A percentile compares a stretch with the other conserved stretches of the same genome.
Evolutionary conservation across 2,888 invertebrate species (phyloP).

Genomic region (Tolmerus cingulatus): DNA sequence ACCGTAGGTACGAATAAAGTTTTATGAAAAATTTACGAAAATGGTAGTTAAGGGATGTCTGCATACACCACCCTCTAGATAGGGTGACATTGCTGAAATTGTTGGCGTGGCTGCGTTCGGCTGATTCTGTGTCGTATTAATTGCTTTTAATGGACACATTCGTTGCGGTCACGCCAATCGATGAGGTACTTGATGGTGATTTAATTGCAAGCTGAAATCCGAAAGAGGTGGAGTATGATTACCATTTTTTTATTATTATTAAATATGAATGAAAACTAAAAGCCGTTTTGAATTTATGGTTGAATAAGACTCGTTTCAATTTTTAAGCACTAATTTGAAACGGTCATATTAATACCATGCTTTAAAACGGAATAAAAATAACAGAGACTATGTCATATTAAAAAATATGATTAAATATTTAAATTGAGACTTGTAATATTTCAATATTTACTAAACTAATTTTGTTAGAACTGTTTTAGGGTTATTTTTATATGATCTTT

Average conservation of each 20-base stretch:
- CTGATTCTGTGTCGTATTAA: not conserved
- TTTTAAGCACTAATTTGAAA: not conserved
- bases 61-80: not conserved
- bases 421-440: not conserved
- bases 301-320: not conserved
- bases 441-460: too few species aligned
- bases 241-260: not conserved
- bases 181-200: not conserved
- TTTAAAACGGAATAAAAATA: not conserved
- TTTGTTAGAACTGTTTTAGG: too few species aligned
- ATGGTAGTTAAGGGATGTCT: not conserved
- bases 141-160: not conserved
- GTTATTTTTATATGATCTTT: too few species aligned
- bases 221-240: not conserved
- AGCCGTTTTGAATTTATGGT: not conserved
- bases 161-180: not conserved
- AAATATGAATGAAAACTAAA: not conserved
- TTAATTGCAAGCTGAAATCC: not conserved
- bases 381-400: not conserved
- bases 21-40: not conserved
- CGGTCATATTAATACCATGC: not conserved
- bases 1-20: not conserved
- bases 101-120: not conserved
- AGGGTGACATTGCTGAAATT: not conserved
- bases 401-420: not conserved